Evolutionary conservation across 2,797 vertebrate genomes (phyloP), one percentile per base, ranked within the genome.

Genomic region (Sarcoramphus papa): DNA sequence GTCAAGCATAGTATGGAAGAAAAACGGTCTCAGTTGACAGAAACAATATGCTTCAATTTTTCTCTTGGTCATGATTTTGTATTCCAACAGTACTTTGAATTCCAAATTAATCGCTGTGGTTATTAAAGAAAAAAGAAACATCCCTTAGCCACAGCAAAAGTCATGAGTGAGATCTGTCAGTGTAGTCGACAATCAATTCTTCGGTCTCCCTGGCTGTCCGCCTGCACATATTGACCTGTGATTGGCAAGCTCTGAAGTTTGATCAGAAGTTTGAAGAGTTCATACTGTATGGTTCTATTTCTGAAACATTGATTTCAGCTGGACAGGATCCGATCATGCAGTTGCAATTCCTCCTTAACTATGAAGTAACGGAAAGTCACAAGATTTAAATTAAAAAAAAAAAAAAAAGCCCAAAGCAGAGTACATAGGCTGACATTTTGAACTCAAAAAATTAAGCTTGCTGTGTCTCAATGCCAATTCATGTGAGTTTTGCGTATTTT

Each of bases 31-130:
- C 40, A 60, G 16, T 15, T 90, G 76, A 84, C 47, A 85, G 62
- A 85, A 97, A 93, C 33, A 88, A 60, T 73, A 90, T 64, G 35
- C 19, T 92, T 94, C 2, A 2, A 21, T 64, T 90, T 94, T 94
- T 92, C 35, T 89, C 16, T 77, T 91, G 69, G 86, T 95, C 63
- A 63, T 78, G 54, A 83, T 81, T 87, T 96, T 68, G 13, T 37
- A 48, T 92, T 86, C 20, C 37, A 82, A 22, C 0, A 3, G 10
- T 78, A 67, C 40, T 84, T 89, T 77, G 59, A 93, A 92, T 88
- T 89, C 59, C 40, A 77, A 41, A 80, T 68, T 83, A 92, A 91
- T 80, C 2, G 0, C 7, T 67, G 13, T 48, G 14, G 20, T 41
- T 85, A 67, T 60, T 80, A 56, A 85, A 9, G 17, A 25, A 64